Percentiles rank a stretch among this genome's conserved stretches.
phyloP scores from a whole-genome alignment of 2,113 vertebrate genomes.

The Lutjanus erythropterus region DNA sequence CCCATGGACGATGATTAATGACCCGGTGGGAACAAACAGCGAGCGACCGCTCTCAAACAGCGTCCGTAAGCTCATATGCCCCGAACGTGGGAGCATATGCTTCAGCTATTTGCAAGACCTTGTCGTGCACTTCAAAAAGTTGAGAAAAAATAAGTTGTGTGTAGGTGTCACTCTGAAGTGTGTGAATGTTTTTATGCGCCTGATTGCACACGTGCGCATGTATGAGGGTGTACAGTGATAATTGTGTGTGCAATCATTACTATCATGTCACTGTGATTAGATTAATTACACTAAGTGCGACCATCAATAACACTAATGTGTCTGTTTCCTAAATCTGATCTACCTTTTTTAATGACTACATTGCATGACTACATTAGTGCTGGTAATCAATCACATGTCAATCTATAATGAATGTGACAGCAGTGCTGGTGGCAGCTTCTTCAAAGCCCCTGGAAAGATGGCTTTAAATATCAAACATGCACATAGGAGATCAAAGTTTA shows the following conservation, averaged over 20 bases:
- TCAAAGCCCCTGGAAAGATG: too few species aligned
- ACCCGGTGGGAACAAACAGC: constrained; percentile 72
- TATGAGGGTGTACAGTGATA: neutral
- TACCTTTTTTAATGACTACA: constrained; percentile 50
- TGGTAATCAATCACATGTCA: constrained; percentile 49
- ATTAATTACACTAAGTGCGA: constrained; percentile 36
- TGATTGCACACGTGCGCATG: neutral
- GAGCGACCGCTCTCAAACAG: constrained; percentile 60
- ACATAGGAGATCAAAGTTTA: too few species aligned
- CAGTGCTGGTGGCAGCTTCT: neutral
- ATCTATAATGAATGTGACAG: constrained; percentile 24
- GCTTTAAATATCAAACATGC: too few species aligned
- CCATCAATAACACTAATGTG: constrained; percentile 59
- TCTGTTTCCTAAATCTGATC: constrained; percentile 51
- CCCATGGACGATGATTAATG: constrained; percentile 83
- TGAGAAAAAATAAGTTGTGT: constrained; percentile 14
- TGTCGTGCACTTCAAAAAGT: constrained; percentile 47
- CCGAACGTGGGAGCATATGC: constrained; percentile 29
- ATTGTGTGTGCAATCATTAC: constrained; percentile 33
- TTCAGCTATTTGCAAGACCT: constrained; percentile 30
- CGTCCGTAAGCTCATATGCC: constrained; percentile 41
- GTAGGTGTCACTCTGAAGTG: neutral
- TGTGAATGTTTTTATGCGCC: neutral
- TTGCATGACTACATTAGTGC: constrained; percentile 52
- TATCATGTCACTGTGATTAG: constrained; percentile 27